Percentiles rank a stretch among this genome's conserved stretches.
phyloP scores from a whole-genome alignment of 2,888 invertebrate genomes.

The Parnassius smintheus region DNA sequence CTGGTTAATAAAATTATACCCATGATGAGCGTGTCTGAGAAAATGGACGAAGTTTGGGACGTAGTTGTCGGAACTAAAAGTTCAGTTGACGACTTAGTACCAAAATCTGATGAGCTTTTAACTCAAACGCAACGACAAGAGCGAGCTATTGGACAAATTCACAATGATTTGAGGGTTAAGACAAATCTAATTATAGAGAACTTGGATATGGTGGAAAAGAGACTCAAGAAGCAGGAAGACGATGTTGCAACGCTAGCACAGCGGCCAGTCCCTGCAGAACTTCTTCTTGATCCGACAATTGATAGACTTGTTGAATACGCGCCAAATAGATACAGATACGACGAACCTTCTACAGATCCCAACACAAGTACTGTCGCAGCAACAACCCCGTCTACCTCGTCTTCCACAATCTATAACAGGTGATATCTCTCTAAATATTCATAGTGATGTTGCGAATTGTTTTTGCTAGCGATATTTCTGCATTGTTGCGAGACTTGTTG shows the following conservation, averaged over 20 bases:
- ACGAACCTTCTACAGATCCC: slow-evolving; percentile 64
- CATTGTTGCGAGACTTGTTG: slow-evolving; percentile 41
- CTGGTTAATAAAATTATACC: slow-evolving; percentile 91
- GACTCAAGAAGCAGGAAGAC: slow-evolving; percentile 91
- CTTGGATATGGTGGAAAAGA: slow-evolving; percentile 91
- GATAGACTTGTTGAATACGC: slow-evolving; percentile 90
- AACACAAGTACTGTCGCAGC: slow-evolving; percentile 61
- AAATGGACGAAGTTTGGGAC: slow-evolving; percentile 96
- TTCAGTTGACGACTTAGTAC: slow-evolving; percentile 91
- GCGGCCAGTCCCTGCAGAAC: slow-evolving; percentile 86
- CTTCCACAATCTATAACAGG: slow-evolving; percentile 61
- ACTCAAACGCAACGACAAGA: slow-evolving; percentile 93
- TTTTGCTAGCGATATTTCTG: slow-evolving; percentile 37
- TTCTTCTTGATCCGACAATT: slow-evolving; percentile 87
- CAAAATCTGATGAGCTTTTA: slow-evolving; percentile 91
- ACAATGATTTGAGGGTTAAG: slow-evolving; percentile 89
- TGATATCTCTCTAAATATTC: slow-evolving; percentile 59
- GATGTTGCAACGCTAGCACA: slow-evolving; percentile 90
- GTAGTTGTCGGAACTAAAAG: slow-evolving; percentile 94
- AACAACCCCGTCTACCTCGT: slow-evolving; percentile 50
- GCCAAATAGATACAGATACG: slow-evolving; percentile 83
- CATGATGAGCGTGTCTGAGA: slow-evolving; percentile 91
- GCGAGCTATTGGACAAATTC: slow-evolving; percentile 92
- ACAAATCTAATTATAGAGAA: slow-evolving; percentile 94
- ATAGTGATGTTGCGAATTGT: slow-evolving; percentile 41